Percentiles rank a stretch among this genome's conserved stretches.
These are phyloP conservation scores for Eulemur rufifrons DNA, from an alignment of 2,113 vertebrate species.

Conservation along the genomic window DNA sequence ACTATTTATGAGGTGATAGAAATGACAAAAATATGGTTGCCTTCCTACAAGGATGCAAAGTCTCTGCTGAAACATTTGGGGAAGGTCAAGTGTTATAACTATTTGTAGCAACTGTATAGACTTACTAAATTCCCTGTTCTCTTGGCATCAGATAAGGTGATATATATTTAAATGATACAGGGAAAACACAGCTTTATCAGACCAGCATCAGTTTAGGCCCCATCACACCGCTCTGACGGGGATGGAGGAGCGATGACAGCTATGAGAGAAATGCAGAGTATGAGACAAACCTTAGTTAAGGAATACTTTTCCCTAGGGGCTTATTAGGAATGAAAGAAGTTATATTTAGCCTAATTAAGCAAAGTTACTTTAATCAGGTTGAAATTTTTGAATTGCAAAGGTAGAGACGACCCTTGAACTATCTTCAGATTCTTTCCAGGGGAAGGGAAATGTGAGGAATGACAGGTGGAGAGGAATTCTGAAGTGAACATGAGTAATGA, in stretches of 20 bases:
- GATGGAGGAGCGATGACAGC: not conserved
- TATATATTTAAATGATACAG: not conserved
- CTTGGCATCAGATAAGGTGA: not conserved
- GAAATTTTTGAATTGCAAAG: not conserved
- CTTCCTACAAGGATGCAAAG: not conserved
- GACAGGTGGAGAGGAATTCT: not conserved
- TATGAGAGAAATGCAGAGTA: not conserved
- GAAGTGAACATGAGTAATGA: not conserved
- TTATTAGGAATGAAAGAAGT: not conserved
- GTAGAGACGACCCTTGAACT: not conserved
- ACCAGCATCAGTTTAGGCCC: not conserved
- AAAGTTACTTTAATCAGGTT: not conserved
- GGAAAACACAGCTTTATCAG: not conserved
- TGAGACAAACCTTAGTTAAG: not conserved
- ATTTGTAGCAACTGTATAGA: not conserved
- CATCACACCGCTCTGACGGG: not conserved
- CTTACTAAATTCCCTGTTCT: not conserved
- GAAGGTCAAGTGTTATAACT: not conserved
- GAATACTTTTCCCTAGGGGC: not conserved
- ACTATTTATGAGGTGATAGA: not conserved
- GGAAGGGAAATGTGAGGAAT: not conserved
- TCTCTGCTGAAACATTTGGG: not conserved
- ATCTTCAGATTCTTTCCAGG: slow-evolving; percentile 5
- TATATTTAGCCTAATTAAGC: slow-evolving; percentile 21
- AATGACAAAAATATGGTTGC: not conserved